Base-by-base conservation (phyloP, 2,888 invertebrate genomes). In the Hermaeophaga mercurialis region DNA sequence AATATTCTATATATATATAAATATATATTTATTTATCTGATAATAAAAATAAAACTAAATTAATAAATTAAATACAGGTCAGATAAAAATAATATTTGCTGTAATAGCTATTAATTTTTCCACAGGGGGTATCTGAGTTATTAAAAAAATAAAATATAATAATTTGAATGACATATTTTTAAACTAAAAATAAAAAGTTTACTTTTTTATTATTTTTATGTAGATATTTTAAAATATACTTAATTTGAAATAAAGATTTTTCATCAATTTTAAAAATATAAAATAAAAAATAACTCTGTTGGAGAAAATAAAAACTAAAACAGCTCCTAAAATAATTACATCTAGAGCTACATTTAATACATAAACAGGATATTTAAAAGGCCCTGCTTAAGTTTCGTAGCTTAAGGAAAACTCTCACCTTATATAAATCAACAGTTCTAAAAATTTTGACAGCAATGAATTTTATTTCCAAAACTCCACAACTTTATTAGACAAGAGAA, bases 11-110 rank as follows among this genome's bases (percentile, higher is more conserved):
- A 11, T 19, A 19, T 19, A 19, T 39, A 39, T 39, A 39, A 39
- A 39, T 39, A 39, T n/a, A n/a, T n/a, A n/a, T n/a, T n/a, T n/a
- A n/a, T 19, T 38, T 38, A 38, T 39, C 22, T 19, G 39, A 39
- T 19, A 39, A 22, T 19, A 39, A 19, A 11, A 39, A 39, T 11
- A 39, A 15, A 39, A 19, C 18, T 39, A 39, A 39, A 18, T 39
- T 17, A 38, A 38, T 38, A 38, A 38, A 38, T 38, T 38, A 39
- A 39, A 39, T 39, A 39, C 39, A 39, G 11, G 15, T 19, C 11
- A 8, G 22, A 39, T 22, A 19, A 39, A 11, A 39, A 39, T 39
- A 17, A n/a, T n/a, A n/a, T n/a, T n/a, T n/a, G n/a, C n/a, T n/a
- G n/a, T n/a, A n/a, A n/a, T n/a, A n/a, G n/a, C n/a, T n/a, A n/a